Evolutionary conservation across 2,113 vertebrate species (phyloP).

Genomic region (Ameiurus melas): DNA sequence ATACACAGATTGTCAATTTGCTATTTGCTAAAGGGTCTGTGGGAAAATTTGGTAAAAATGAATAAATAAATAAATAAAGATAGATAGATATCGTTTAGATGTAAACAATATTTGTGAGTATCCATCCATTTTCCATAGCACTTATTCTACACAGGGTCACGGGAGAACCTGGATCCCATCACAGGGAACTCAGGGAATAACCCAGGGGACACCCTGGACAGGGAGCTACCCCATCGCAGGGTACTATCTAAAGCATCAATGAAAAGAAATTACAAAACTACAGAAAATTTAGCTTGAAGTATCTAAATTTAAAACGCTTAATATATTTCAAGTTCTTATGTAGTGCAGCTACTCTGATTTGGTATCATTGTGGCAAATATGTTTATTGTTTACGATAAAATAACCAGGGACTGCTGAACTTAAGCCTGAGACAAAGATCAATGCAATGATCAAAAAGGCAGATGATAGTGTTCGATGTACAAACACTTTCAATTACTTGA

Average conservation of each 20-base stretch:
- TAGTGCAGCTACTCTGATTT: background rate
- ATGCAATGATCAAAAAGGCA: background rate
- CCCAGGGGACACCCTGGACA: too few relatives aligned
- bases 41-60: background rate
- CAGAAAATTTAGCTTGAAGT: conserved; percentile 4
- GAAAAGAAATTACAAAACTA: conserved; percentile 23
- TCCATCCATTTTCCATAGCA: background rate
- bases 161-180: too few relatives aligned
- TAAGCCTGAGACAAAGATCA: background rate
- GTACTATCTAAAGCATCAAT: background rate
- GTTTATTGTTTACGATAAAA: background rate
- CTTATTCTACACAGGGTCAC: too few relatives aligned
- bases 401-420: background rate
- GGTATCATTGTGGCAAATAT: background rate
- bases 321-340: background rate
- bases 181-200: too few relatives aligned
- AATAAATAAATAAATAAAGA: too few relatives aligned
- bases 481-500: background rate
- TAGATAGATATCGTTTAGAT: background rate
- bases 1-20: conserved; percentile 2
- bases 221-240: too few relatives aligned
- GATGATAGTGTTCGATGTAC: background rate
- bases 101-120: background rate
- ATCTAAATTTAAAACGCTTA: background rate
- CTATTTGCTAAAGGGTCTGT: background rate